Base-by-base conservation (phyloP, 2,797 vertebrate genomes). In the Cottoperca gobio region DNA sequence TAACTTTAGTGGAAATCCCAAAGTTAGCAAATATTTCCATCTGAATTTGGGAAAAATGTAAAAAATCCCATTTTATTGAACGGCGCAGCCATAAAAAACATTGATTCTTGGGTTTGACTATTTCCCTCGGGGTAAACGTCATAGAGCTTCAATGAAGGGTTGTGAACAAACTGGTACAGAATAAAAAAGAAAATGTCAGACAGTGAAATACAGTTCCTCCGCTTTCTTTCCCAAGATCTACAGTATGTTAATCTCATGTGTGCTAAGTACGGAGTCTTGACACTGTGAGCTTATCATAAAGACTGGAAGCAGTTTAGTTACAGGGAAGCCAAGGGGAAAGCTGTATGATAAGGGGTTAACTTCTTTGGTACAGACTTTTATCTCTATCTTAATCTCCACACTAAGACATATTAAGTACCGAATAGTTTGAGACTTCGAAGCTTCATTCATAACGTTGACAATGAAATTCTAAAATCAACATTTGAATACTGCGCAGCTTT, bases 331-430 rank as follows among this genome's bases (percentile, higher is more conserved):
- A 59, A 49, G 3, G 12, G 10, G 26, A 52, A 42, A 54, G 33
- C 39, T 50, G 45, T 2, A 42, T 4, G 9, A 53, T 37, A 54
- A 55, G 2, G 54, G n/a, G 35, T 78, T 69, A 81, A 66, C n/a
- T 19, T 67, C 49, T 33, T 42, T 8, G 42, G 3, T 8, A 2
- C 4, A 19, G 5, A 39, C 72, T 72, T 71, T 69, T 67, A 83
- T 78, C 67, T 70, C 19, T 5, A 31, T 62, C 28, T 73, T 54
- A 74, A 64, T 60, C 68, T 64, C 31, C 59, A 33, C 26, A 43
- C n/a, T 71, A 28, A 3, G 28, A 28, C 28, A 28, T 28, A n/a
- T n/a, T n/a, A n/a, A n/a, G 28, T 28, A 28, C 5, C 28, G 28
- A 28, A 5, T 28, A 28, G 28, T 28, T 28, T 28, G 3, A 28